Percentiles rank a stretch among this genome's conserved stretches.
phyloP scores from a whole-genome alignment of 2,888 invertebrate genomes.

The Epicampocera succincta region DNA sequence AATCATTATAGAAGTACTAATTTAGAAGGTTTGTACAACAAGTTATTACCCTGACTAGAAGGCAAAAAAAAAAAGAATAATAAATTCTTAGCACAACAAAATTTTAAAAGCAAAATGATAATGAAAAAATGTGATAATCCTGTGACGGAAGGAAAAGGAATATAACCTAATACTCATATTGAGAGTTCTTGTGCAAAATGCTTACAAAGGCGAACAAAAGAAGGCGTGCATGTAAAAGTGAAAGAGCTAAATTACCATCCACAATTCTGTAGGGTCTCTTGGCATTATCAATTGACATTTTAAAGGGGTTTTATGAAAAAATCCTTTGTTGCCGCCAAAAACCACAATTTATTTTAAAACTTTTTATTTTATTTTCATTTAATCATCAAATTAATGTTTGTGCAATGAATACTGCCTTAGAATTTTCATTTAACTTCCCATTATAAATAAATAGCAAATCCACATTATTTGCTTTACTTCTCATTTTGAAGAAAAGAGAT shows the following conservation, averaged over 20 bases:
- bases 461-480: slow-evolving; percentile 21
- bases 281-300: slow-evolving; percentile 10
- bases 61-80: background rate
- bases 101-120: slow-evolving; percentile 23
- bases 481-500: background rate
- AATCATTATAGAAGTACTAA: slow-evolving; percentile 43
- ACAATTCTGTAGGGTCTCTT: background rate
- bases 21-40: slow-evolving; percentile 29
- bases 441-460: slow-evolving; percentile 32
- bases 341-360: slow-evolving; percentile 46
- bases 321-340: slow-evolving; percentile 11
- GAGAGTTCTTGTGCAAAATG: background rate
- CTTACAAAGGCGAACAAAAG: slow-evolving; percentile 42
- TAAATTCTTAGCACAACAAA: slow-evolving; percentile 12
- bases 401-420: slow-evolving; percentile 18
- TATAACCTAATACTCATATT: background rate
- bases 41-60: slow-evolving; percentile 26
- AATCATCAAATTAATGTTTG: slow-evolving; percentile 2
- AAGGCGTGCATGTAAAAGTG: slow-evolving; percentile 30
- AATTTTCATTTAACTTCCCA: slow-evolving; percentile 43
- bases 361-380: background rate
- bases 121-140: slow-evolving; percentile 50
- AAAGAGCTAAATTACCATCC: background rate
- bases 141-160: background rate
- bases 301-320: slow-evolving; percentile 6